Percentiles rank a stretch among this genome's conserved stretches.
Evolutionary conservation across 2,888 invertebrate genomes (phyloP).

Genomic region (Malthinus flaveolus): DNA sequence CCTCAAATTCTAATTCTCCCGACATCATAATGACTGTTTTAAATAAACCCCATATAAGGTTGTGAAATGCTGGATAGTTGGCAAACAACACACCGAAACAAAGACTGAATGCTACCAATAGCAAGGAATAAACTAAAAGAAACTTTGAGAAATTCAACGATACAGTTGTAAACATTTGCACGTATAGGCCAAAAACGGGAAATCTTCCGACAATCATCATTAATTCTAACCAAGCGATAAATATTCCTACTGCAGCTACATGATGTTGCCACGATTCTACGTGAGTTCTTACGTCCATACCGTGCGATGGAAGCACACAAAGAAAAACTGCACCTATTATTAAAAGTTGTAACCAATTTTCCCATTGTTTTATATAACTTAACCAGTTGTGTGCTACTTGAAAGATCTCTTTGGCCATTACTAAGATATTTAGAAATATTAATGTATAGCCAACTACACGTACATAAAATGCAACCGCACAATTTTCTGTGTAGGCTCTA

Average conservation of each 20-base stretch:
- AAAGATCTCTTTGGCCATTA: slow-evolving; percentile 75
- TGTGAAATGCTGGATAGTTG: slow-evolving; percentile 71
- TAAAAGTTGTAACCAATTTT: slow-evolving; percentile 82
- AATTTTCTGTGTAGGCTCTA: slow-evolving; percentile 31
- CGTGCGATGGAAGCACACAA: slow-evolving; percentile 59
- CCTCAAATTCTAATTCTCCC: slow-evolving; percentile 83
- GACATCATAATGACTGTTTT: slow-evolving; percentile 90
- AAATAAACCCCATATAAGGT: slow-evolving; percentile 66
- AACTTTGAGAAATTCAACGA: slow-evolving; percentile 83
- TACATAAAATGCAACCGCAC: slow-evolving; percentile 39
- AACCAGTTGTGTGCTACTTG: slow-evolving; percentile 74
- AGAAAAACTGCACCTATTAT: slow-evolving; percentile 73
- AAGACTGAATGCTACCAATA: slow-evolving; percentile 78
- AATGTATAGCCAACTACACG: slow-evolving; percentile 61
- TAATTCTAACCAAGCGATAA: slow-evolving; percentile 80
- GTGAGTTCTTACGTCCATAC: slow-evolving; percentile 39
- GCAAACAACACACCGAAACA: slow-evolving; percentile 83
- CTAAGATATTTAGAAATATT: slow-evolving; percentile 64
- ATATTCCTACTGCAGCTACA: slow-evolving; percentile 76
- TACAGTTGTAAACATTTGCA: slow-evolving; percentile 87
- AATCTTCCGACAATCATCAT: slow-evolving; percentile 87
- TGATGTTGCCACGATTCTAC: slow-evolving; percentile 74
- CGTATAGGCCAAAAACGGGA: slow-evolving; percentile 82
- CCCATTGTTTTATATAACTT: slow-evolving; percentile 78
- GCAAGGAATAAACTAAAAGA: slow-evolving; percentile 76